Evolutionary conservation across 2,888 invertebrate genomes (phyloP).

Genomic region (Marronus borbonicus): DNA sequence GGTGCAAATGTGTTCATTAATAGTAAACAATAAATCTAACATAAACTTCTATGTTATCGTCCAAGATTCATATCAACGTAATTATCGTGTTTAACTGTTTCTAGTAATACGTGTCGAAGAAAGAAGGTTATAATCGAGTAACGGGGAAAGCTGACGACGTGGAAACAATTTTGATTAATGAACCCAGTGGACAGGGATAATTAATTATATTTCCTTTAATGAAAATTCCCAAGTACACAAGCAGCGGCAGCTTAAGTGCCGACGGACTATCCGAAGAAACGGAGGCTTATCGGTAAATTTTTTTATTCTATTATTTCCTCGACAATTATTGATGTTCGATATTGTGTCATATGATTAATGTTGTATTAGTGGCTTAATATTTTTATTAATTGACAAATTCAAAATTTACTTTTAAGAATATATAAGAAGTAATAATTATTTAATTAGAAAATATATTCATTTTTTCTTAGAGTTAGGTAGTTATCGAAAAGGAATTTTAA

Average conservation of each 20-base stretch:
- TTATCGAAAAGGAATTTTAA: no score
- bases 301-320: neutral
- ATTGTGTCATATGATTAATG: neutral
- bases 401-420: no score
- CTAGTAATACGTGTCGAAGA: neutral
- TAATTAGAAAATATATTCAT: no score
- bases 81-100: neutral
- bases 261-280: neutral
- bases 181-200: conserved; percentile 14
- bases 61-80: neutral
- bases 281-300: neutral
- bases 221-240: conserved; percentile 25
- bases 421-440: no score
- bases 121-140: conserved; percentile 8
- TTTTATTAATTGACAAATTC: no score
- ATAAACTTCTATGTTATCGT: neutral
- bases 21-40: neutral
- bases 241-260: neutral
- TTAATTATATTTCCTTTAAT: conserved; percentile 34
- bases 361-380: neutral
- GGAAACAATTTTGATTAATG: conserved; percentile 40
- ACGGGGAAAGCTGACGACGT: neutral
- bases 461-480: no score
- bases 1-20: neutral
- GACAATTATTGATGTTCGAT: conserved; percentile 17